Evolutionary conservation across 2,113 vertebrate genomes (phyloP), one percentile per base, ranked within the genome.

Genomic region (Bubo bubo): DNA sequence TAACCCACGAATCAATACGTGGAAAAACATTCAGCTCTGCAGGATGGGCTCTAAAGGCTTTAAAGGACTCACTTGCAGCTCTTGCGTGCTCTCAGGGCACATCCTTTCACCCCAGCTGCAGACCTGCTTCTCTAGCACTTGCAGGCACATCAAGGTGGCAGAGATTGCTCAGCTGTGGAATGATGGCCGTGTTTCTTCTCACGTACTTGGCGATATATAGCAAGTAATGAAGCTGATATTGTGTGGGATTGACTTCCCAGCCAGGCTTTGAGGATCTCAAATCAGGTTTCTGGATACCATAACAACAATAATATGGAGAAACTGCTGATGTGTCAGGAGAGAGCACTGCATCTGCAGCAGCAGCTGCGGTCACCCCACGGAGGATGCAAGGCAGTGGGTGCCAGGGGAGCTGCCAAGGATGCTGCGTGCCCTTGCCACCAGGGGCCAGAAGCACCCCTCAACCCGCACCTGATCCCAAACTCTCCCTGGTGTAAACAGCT

Each of bases 391-490:
- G 24, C 1, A 2, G 12, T 16, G 62, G 8, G 34, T 74, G 55
- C 39, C 1, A 0, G 22, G 9, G 32, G 27, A 67, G 37, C 41
- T 59, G 58, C 37, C 8, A 10, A 53, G 37, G 47, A 24, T 59
- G 43, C 24, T 75, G 13, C 0, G 2, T 39, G 27, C 30, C 49
- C 52, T 53, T 0, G 0, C 20, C 47, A 47, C 18, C 27, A 35
- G 37, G 8, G 10, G 7, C 4, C n/a, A 79, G 72, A 50, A 73
- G 4, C n/a, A 49, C n/a, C 7, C 49, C 3, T 2, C 43, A 63
- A 8, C 3, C 11, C 2, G 0, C 10, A 21, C 62, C 3, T 1
- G 0, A 43, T 26, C 17, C 72, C 0, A 5, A 12, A 17, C 30
- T 28, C 17, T 52, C 41, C 52, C 27, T 23, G 12, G 11, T 14